Evolutionary conservation across 1,140 invertebrate genomes (phyloP).

Genomic region (Andricus grossulariae): DNA sequence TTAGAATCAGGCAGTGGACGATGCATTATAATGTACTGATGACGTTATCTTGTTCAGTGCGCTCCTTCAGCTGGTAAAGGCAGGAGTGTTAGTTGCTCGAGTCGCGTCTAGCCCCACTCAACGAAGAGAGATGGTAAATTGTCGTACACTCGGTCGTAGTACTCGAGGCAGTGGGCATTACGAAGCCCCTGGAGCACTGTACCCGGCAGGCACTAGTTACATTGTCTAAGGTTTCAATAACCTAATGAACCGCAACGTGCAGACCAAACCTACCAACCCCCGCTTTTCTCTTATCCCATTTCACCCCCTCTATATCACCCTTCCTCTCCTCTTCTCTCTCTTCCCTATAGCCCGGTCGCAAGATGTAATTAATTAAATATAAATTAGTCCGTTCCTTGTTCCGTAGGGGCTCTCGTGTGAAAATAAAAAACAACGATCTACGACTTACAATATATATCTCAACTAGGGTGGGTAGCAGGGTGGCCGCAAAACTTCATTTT

Average conservation of each 20-base stretch:
- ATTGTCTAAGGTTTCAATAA: slow-evolving; percentile 73
- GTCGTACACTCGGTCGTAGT: slow-evolving; percentile 23
- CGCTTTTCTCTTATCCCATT: slow-evolving; percentile 23
- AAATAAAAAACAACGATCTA: not conserved
- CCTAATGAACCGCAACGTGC: slow-evolving; percentile 62
- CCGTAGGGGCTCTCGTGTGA: not conserved
- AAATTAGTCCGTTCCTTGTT: slow-evolving; percentile 5
- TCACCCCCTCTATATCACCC: not conserved
- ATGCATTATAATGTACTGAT: slow-evolving; percentile 24
- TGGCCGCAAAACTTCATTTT: too few species aligned
- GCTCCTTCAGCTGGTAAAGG: slow-evolving; percentile 19
- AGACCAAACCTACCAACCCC: slow-evolving; percentile 35
- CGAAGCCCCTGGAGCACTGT: slow-evolving; percentile 66
- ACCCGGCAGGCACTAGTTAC: slow-evolving; percentile 54
- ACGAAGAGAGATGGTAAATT: slow-evolving; percentile 17
- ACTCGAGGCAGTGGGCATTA: slow-evolving; percentile 59
- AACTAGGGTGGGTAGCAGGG: too few species aligned
- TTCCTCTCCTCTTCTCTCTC: slow-evolving; percentile 20
- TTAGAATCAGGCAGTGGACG: slow-evolving; percentile 14
- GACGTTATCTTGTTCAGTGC: slow-evolving; percentile 28
- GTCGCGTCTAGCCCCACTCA: slow-evolving; percentile 13
- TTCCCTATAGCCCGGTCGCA: slow-evolving; percentile 36
- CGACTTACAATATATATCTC: too few species aligned
- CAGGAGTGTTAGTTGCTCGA: slow-evolving; percentile 24
- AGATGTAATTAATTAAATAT: slow-evolving; percentile 17